Evolutionary conservation across 1,140 invertebrate genomes (phyloP).

Genomic region (Drosophila lacertosa): DNA sequence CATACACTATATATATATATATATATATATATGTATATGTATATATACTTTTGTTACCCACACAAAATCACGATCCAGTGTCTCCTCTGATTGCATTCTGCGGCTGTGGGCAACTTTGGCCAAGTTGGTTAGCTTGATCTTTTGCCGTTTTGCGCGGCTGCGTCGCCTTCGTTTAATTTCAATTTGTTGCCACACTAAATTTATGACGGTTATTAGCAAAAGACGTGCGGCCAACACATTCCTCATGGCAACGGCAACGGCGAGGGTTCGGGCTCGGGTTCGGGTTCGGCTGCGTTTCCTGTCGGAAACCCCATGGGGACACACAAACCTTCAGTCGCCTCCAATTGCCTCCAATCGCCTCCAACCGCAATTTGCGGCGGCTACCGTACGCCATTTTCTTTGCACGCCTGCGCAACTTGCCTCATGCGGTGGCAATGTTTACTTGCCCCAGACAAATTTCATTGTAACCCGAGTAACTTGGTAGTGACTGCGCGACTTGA

Average conservation of each 20-base stretch:
- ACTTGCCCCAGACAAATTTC: constrained; percentile 81
- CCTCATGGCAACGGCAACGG: constrained; percentile 61
- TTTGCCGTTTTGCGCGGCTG: constrained; percentile 19
- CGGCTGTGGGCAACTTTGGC: constrained; percentile 33
- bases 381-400: constrained; percentile 77
- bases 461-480: constrained; percentile 84
- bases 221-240: constrained; percentile 81
- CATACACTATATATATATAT: no score
- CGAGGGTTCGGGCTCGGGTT: background rate
- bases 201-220: constrained; percentile 84
- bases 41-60: constrained; percentile 51
- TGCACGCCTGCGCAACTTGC: constrained; percentile 46
- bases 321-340: background rate
- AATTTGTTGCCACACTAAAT: constrained; percentile 83
- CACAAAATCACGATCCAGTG: constrained; percentile 48
- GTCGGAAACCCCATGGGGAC: constrained; percentile 47
- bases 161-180: constrained; percentile 79
- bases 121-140: constrained; percentile 17
- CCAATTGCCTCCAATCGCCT: constrained; percentile 11
- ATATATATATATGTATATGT: no score
- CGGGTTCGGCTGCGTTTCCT: constrained; percentile 44
- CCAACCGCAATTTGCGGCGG: constrained; percentile 33
- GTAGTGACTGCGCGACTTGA: constrained; percentile 49
- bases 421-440: constrained; percentile 72
- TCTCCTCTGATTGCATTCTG: constrained; percentile 76